Evolutionary conservation across 2,113 vertebrate genomes (phyloP), one percentile per base, ranked within the genome.

Genomic region (Lipotes vexillifer): DNA sequence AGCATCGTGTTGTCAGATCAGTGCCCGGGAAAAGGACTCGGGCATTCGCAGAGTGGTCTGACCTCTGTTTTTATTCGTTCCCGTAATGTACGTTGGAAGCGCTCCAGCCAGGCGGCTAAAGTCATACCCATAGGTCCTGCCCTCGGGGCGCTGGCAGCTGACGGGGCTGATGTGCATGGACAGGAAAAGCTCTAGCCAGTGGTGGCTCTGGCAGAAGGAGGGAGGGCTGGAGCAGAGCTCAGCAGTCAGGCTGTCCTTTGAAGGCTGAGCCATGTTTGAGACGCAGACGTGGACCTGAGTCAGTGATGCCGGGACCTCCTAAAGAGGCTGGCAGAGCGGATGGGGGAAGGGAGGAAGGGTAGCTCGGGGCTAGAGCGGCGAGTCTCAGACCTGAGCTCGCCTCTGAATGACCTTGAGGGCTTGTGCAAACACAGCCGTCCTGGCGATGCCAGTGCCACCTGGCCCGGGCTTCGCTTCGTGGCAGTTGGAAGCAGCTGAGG

Each of bases 201-300:
- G 9, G 18, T 14, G n/a, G 46, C 10, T 38, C 27, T 20, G 1
- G 20, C 10, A 27, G 5, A 25, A 27, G 52, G 21, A 20, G 31
- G 11, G 18, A 17, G 6, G 25, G 68, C 12, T 8, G 27, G 18
- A 38, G 12, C 55, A 1, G 1, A 23, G 7, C 18, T 5, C 41
- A 1, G 10, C 17, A 0, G 0, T 18, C 11, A 15, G 81, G 33
- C 49, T 10, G 18, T 33, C 12, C n/a, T 68, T 33, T 55, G 44
- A 15, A 33, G n/a, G 29, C 75, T 25, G 21, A 78, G 81, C 33
- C 33, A 59, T 31, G 10, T 31, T 31, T 25, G 55, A 23, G 80
- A 59, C 8, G 0, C 11, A 18, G 5, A 74, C 1, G 5, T 2
- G 27, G 49, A 52, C 17, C 20, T 27, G 0, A 13, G 1, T 49